phyloP scores from a whole-genome alignment of 2,797 vertebrate genomes.

The Tenualosa thibaudeaui region DNA sequence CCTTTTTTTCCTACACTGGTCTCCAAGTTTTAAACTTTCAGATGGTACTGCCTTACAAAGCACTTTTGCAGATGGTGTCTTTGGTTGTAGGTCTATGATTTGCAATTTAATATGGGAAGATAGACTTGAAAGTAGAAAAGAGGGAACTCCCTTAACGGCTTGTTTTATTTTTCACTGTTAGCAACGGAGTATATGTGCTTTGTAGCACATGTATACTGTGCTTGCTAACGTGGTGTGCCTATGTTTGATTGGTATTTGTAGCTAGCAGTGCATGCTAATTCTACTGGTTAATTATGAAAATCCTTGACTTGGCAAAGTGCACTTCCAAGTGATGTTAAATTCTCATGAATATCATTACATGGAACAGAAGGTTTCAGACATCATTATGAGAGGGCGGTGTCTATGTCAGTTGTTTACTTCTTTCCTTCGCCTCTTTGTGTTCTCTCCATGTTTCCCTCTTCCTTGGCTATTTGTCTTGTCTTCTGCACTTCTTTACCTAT shows the following conservation, averaged over 20 bases:
- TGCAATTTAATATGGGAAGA: constrained; percentile 68
- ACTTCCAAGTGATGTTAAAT: constrained; percentile 44
- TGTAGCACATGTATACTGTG: neutral
- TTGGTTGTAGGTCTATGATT: constrained; percentile 73
- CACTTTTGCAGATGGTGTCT: constrained; percentile 76
- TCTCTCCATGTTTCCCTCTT: constrained; percentile 44
- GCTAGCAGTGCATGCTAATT: constrained; percentile 56
- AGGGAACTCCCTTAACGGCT: constrained; percentile 64
- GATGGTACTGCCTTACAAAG: constrained; percentile 64
- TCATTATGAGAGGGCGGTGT: constrained; percentile 35
- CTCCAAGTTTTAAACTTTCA: constrained; percentile 58
- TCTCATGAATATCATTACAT: constrained; percentile 33
- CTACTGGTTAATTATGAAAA: constrained; percentile 29
- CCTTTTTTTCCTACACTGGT: constrained; percentile 57
- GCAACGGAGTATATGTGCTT: constrained; percentile 52
- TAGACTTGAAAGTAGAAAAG: constrained; percentile 61
- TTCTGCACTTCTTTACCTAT: constrained; percentile 37
- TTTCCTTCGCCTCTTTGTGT: constrained; percentile 50
- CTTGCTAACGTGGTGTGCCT: constrained; percentile 49
- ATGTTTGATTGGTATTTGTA: constrained; percentile 50
- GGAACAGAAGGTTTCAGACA: neutral
- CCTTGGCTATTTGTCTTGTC: constrained; percentile 30
- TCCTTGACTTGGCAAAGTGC: constrained; percentile 32
- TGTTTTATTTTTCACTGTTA: constrained; percentile 32
- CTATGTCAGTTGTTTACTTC: constrained; percentile 46